A percentile compares a stretch with the other conserved stretches of the same genome.
Conservation (phyloP, 2,888 invertebrate genomes). For the Siphonodentalium dalli region DNA sequence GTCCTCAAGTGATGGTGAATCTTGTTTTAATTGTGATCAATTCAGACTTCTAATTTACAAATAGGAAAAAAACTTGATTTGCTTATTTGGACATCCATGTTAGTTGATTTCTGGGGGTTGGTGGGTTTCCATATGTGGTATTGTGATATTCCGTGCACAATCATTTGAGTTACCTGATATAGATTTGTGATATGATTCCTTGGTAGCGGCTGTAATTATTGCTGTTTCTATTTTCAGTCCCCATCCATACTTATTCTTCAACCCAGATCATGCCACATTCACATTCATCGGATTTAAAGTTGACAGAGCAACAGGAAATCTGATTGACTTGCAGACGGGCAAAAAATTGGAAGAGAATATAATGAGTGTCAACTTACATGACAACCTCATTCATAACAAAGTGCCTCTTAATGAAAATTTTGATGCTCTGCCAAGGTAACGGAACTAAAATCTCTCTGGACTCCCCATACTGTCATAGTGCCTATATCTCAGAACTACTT, state of each 20-base stretch:
- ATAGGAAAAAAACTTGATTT: no score
- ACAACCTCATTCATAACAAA: constrained; percentile 41
- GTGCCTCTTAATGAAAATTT: constrained; percentile 54
- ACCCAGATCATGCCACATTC: constrained; percentile 42
- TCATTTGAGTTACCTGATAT: neutral
- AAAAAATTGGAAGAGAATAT: constrained; percentile 28
- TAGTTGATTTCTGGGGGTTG: no score
- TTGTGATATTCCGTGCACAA: no score
- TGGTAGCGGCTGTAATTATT: no score
- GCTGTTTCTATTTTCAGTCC: constrained; percentile 34
- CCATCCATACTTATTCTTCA: constrained; percentile 56
- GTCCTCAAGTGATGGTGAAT: no score
- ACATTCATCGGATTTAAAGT: constrained; percentile 55
- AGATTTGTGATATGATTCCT: neutral
- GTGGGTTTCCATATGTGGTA: no score
- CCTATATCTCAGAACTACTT: no score
- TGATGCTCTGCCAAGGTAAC: constrained; percentile 51
- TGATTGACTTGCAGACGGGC: constrained; percentile 39
- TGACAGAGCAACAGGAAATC: constrained; percentile 31
- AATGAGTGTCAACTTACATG: constrained; percentile 30
- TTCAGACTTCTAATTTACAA: no score
- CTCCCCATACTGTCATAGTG: no score
- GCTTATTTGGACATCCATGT: no score
- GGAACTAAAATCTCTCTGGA: no score
- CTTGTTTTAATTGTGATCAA: no score